Evolutionary conservation across 2,113 vertebrate species (phyloP), one percentile per base, ranked within the genome.

Genomic region (Triplophysa rosa): DNA sequence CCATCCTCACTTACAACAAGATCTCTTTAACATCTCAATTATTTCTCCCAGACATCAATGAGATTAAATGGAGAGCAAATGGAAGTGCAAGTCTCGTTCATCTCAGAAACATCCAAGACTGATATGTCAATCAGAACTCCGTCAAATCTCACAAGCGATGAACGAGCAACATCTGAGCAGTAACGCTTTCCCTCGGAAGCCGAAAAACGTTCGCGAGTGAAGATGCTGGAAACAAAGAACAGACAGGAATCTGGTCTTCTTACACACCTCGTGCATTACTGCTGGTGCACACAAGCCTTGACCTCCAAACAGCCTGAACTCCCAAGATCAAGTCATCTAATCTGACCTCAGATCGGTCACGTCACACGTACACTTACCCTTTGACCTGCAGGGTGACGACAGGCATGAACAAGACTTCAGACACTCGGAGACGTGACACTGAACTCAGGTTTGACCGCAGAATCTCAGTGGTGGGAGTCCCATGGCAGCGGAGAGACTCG

Each of bases 311-410:
- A 59, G 8, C 24, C 69, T 47, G 23, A 82, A 54, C 72, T 56
- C 8, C 24, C 65, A 71, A 65, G 33, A 71, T 71, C 74, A 23
- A 52, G 75, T 42, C 29, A 58, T 12, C 16, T 68, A 37, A 37
- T 66, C 47, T 42, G 29, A 19, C 19, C 16, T 42, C 17, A 78
- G 45, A 33, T 66, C 75, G 77, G 78, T 67, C 59, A 79, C 63
- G 79, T 56, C 62, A 49, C 37, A 21, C 73, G 56, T 9, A 8
- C 33, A 82, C 85, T 83, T 79, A 84, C 85, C 85, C 83, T 65
- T 81, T 79, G 83, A 86, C 83, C 78, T 84, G 85, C 5, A 83
- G 78, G 37, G 83, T 81, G 42, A 82, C 49, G 82, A 84, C 82
- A 63, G 82, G 84, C 84, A 84, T 84, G 72, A 47, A 73, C 70